phyloP scores from a whole-genome alignment of 1,140 invertebrate genomes.

The Plectus sambesii region DNA sequence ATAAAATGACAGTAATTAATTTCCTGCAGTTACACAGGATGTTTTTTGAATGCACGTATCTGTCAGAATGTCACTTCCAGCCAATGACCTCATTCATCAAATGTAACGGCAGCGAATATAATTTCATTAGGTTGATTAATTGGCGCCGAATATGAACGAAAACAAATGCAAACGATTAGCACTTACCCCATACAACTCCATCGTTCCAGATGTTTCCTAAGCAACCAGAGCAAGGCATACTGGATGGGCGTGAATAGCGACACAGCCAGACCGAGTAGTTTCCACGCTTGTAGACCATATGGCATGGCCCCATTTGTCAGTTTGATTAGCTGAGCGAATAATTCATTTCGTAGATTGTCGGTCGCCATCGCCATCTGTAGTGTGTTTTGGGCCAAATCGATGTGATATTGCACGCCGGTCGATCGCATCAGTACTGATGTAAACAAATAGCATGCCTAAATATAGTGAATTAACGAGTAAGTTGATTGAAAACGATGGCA shows the following conservation, averaged over 20 bases:
- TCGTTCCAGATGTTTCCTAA: constrained; percentile 28
- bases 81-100: too few relatives aligned
- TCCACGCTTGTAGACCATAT: constrained; percentile 34
- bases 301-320: constrained; percentile 28
- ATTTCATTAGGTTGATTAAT: too few relatives aligned
- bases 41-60: not conserved
- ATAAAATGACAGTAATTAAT: constrained; percentile 1
- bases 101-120: too few relatives aligned
- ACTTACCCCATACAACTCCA: constrained; percentile 20
- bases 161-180: too few relatives aligned
- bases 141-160: too few relatives aligned
- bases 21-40: not conserved
- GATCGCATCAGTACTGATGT: constrained; percentile 32
- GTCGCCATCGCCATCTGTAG: constrained; percentile 25
- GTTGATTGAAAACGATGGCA: too few relatives aligned
- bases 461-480: too few relatives aligned
- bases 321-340: constrained; percentile 32
- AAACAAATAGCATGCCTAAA: constrained; percentile 30
- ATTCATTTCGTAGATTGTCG: constrained; percentile 25
- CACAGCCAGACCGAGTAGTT: constrained; percentile 29
- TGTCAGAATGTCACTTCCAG: too few relatives aligned
- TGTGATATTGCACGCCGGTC: constrained; percentile 33
- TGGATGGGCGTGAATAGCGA: constrained; percentile 33
- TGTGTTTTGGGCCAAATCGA: constrained; percentile 37
- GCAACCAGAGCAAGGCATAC: constrained; percentile 35